Conservation (phyloP, 2,113 vertebrate species). For the Marcusenius ussheri region DNA sequence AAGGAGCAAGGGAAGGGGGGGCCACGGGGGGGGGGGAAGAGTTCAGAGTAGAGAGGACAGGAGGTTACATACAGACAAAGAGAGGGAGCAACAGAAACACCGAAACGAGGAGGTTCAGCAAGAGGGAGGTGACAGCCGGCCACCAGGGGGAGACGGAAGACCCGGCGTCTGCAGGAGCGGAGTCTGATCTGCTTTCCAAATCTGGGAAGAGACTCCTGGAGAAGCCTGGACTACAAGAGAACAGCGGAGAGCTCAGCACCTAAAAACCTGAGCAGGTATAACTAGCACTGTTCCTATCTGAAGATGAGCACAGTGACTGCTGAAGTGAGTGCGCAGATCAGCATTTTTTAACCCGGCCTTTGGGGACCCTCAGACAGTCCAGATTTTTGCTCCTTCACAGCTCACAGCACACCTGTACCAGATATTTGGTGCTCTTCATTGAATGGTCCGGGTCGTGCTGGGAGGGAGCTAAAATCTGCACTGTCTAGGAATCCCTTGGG, state of each 20-base stretch:
- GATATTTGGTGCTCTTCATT: neutral
- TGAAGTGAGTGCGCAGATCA: neutral
- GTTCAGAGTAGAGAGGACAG: conserved; percentile 34
- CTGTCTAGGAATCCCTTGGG: neutral
- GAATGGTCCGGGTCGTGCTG: neutral
- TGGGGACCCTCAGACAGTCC: neutral
- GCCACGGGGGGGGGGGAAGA: conserved; percentile 34
- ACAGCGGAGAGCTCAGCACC: neutral
- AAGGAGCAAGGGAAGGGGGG: conserved; percentile 35
- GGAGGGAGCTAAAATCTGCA: neutral
- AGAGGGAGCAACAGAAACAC: conserved; percentile 38
- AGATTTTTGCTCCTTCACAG: neutral
- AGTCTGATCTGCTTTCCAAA: neutral
- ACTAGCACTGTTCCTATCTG: neutral
- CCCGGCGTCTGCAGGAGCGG: neutral
- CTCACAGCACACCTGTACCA: neutral
- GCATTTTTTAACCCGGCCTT: neutral
- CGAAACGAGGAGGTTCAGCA: conserved; percentile 37
- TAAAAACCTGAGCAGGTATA: neutral
- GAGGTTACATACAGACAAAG: neutral
- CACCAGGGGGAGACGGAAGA: neutral
- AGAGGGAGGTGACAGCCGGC: conserved; percentile 26
- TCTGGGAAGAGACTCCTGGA: neutral
- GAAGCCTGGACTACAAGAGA: neutral
- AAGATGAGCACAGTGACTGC: neutral